phyloP scores from a whole-genome alignment of 2,888 invertebrate species.

The Unio delphinus region DNA sequence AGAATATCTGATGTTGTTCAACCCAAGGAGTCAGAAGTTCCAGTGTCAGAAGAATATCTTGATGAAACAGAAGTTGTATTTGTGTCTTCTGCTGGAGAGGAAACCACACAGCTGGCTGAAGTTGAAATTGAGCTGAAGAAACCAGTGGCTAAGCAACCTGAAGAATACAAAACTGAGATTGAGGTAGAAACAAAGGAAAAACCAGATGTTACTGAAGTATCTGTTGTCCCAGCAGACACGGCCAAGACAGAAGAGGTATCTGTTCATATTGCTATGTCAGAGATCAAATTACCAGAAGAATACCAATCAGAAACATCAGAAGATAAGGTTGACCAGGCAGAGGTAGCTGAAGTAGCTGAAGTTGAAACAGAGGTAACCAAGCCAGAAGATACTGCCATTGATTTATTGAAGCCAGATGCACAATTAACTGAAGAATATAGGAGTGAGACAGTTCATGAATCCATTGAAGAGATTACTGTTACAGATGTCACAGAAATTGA shows the following conservation, averaged over 20 bases:
- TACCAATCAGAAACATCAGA: conserved; percentile 5
- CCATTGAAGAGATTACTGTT: conserved; percentile 14
- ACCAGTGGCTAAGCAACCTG: conserved; percentile 19
- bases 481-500: conserved; percentile 19
- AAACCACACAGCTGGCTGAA: conserved; percentile 8
- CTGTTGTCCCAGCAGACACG: conserved; percentile 15
- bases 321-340: conserved; percentile 29
- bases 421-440: conserved; percentile 25
- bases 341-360: conserved; percentile 19
- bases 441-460: conserved; percentile 20
- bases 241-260: conserved; percentile 15
- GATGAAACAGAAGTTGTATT: conserved; percentile 6
- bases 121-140: conserved; percentile 14
- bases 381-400: conserved; percentile 2
- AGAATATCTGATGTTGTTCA: too few relatives aligned
- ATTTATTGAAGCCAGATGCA: conserved; percentile 3
- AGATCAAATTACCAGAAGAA: conserved; percentile 14
- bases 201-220: conserved; percentile 12
- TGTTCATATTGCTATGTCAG: conserved; percentile 16
- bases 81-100: not conserved
- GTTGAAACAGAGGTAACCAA: conserved; percentile 12
- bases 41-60: not conserved
- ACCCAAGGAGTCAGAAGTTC: too few relatives aligned
- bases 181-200: conserved; percentile 1
- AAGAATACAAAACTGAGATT: conserved; percentile 15